These are phyloP conservation scores for Chlorodrepanis virens DNA, from an alignment of 2,113 vertebrate genomes.

Conservation along the genomic window DNA sequence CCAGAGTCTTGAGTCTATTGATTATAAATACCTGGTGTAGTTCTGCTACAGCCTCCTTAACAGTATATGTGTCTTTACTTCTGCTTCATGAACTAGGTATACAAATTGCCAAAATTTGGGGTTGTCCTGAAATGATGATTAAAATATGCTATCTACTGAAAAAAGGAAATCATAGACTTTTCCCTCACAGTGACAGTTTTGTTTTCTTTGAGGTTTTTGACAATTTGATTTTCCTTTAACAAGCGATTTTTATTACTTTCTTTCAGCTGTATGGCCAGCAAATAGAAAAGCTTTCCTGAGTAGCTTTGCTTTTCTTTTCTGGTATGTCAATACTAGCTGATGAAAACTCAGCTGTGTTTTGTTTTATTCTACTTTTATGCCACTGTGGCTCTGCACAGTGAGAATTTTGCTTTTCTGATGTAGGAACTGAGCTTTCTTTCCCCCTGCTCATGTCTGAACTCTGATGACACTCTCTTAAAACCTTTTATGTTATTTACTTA, in stretches of 20 bases:
- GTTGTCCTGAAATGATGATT: background rate
- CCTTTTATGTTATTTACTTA: background rate
- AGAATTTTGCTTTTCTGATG: background rate
- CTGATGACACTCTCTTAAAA: background rate
- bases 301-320: background rate
- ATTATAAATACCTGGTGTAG: background rate
- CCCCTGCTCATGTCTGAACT: background rate
- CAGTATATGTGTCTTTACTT: background rate
- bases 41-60: background rate
- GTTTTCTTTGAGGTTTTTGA: background rate
- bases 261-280: background rate
- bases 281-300: background rate
- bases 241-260: background rate
- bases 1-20: background rate
- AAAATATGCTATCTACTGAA: background rate
- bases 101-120: background rate
- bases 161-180: background rate
- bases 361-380: background rate
- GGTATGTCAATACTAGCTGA: background rate
- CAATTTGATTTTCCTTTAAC: background rate
- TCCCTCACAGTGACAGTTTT: background rate
- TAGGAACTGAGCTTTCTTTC: background rate
- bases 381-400: background rate
- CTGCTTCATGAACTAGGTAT: background rate
- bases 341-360: background rate